Evolutionary conservation across 2,113 vertebrate species (phyloP).

Genomic region (Hippopotamus amphibius): DNA sequence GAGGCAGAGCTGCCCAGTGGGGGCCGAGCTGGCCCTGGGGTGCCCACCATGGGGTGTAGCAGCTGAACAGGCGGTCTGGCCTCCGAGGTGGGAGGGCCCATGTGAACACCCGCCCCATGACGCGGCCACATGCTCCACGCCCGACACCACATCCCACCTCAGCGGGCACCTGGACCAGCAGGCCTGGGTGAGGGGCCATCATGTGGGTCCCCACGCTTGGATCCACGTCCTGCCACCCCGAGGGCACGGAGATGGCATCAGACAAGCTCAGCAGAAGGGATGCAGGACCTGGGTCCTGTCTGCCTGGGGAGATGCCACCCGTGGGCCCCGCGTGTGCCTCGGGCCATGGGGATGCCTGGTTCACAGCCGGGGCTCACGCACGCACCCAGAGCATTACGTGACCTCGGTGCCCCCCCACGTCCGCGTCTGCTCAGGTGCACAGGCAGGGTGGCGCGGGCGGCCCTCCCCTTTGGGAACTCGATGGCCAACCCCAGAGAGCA

Average conservation of each 20-base stretch:
- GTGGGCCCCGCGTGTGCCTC: background rate
- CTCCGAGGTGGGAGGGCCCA: background rate
- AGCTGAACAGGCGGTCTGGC: too few species aligned
- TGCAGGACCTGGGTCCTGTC: too few species aligned
- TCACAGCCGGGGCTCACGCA: background rate
- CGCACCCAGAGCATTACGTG: fast-evolving
- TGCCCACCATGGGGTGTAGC: background rate
- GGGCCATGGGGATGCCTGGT: background rate
- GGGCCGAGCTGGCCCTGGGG: background rate
- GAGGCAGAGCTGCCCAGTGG: background rate
- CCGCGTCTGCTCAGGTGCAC: fast-evolving
- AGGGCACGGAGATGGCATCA: too few species aligned
- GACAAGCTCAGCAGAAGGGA: background rate
- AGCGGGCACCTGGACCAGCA: background rate
- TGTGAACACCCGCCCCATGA: background rate
- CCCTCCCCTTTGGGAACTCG: fast-evolving
- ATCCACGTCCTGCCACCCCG: too few species aligned
- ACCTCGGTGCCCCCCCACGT: fast-evolving
- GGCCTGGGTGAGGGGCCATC: background rate
- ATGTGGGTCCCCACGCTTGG: background rate
- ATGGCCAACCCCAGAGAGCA: fast-evolving
- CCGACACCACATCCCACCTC: background rate
- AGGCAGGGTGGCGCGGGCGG: fast-evolving
- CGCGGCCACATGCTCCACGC: background rate
- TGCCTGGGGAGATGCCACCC: background rate